phyloP scores from a whole-genome alignment of 2,797 vertebrate species.

The Rhinophrynus dorsalis region DNA sequence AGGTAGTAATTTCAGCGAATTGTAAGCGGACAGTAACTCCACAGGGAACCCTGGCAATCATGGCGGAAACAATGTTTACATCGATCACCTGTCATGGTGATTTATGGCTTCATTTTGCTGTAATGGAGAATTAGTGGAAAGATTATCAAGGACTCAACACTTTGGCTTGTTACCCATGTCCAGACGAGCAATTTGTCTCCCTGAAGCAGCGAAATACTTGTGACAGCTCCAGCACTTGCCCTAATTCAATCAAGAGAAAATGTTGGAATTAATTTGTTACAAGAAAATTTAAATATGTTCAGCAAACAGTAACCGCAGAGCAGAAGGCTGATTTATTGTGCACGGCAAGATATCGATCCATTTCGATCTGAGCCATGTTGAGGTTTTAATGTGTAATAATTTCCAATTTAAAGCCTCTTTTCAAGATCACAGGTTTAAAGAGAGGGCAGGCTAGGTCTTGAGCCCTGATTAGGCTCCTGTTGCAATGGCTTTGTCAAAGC shows the following conservation, averaged over 20 bases:
- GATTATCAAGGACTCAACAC: slow-evolving; percentile 99
- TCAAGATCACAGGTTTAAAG: slow-evolving; percentile 95
- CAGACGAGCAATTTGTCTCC: slow-evolving; percentile 99
- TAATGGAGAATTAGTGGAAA: slow-evolving; percentile 99
- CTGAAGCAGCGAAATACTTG: slow-evolving; percentile 98
- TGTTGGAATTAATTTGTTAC: slow-evolving; percentile 99
- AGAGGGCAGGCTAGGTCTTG: slow-evolving; percentile 83
- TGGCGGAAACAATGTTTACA: slow-evolving; percentile 99
- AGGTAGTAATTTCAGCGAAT: slow-evolving; percentile 95
- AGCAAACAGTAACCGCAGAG: slow-evolving; percentile 90
- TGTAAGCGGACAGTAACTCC: slow-evolving; percentile 98
- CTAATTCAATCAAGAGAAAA: slow-evolving; percentile 99
- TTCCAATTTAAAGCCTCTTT: slow-evolving; percentile 99
- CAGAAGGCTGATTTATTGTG: slow-evolving; percentile 96
- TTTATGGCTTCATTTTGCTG: slow-evolving; percentile 99
- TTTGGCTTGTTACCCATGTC: slow-evolving; percentile 99
- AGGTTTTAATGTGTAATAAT: slow-evolving; percentile 99
- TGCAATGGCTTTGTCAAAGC: slow-evolving; percentile 95
- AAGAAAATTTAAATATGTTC: slow-evolving; percentile 99
- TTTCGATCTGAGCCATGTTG: slow-evolving; percentile 90
- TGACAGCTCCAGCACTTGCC: slow-evolving; percentile 99
- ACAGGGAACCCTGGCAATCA: slow-evolving; percentile 99
- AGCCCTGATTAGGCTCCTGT: slow-evolving; percentile 92
- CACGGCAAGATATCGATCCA: slow-evolving; percentile 96
- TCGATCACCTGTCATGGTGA: slow-evolving; percentile 99